Conservation (phyloP, 2,113 vertebrate genomes). For the Nerophis lumbriciformis region DNA sequence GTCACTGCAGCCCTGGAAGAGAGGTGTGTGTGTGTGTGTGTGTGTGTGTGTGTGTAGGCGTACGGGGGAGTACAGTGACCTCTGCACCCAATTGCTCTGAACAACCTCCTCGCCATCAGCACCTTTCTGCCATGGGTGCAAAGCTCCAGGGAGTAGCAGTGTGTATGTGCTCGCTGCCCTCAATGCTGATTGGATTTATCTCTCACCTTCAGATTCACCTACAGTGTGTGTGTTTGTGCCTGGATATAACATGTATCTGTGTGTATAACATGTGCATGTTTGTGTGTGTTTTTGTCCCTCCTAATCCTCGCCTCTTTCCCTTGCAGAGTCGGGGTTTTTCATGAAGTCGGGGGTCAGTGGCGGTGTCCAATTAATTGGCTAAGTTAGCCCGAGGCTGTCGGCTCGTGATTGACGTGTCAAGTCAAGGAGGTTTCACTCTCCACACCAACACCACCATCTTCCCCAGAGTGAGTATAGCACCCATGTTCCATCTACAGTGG, state of each 20-base stretch:
- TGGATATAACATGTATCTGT: constrained; percentile 25
- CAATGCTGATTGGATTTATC: constrained; percentile 42
- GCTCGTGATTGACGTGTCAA: constrained; percentile 68
- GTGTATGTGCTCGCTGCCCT: constrained; percentile 20
- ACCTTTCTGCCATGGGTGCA: constrained; percentile 25
- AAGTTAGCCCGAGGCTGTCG: constrained; percentile 63
- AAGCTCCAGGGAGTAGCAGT: constrained; percentile 21
- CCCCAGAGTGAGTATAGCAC: constrained; percentile 53
- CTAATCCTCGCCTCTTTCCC: constrained; percentile 26
- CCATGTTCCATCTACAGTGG: background rate
- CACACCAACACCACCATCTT: constrained; percentile 51
- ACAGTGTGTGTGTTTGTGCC: constrained; percentile 31
- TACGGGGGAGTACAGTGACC: constrained; percentile 10
- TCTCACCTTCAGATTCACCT: constrained; percentile 56
- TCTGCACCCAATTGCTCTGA: constrained; percentile 33
- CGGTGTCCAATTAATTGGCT: constrained; percentile 70
- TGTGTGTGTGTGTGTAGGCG: background rate
- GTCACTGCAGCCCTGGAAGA: constrained; percentile 45
- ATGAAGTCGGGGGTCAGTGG: constrained; percentile 70
- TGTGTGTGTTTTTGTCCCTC: constrained; percentile 24
- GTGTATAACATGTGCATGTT: constrained; percentile 31
- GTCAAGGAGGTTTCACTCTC: constrained; percentile 48
- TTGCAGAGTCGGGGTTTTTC: constrained; percentile 61
- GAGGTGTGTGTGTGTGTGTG: background rate
- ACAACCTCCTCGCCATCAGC: constrained; percentile 14